Conservation (phyloP, 2,797 vertebrate species). For the Enteromius fasciolatus region DNA sequence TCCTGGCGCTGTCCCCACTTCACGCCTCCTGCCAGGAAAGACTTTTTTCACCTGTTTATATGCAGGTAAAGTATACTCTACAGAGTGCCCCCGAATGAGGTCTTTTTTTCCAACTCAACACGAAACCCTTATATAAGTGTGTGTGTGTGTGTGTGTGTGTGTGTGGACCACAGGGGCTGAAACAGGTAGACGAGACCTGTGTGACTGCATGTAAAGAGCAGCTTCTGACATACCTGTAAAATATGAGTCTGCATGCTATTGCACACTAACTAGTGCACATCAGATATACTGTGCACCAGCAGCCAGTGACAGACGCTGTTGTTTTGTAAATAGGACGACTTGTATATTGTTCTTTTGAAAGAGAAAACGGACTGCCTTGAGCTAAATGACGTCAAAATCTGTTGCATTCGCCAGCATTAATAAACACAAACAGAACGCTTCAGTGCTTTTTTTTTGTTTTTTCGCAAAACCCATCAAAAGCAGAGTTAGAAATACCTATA, state of each 20-base stretch:
- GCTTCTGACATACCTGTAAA: conserved; percentile 64
- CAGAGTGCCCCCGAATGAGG: conserved; percentile 64
- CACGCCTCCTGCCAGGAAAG: conserved; percentile 71
- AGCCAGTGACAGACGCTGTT: conserved; percentile 33
- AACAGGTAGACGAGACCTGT: conserved; percentile 57
- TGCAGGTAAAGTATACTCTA: conserved; percentile 72
- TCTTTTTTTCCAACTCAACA: conserved; percentile 62
- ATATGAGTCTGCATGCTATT: conserved; percentile 59
- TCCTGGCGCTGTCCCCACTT: conserved; percentile 68
- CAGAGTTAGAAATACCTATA: conserved; percentile 8
- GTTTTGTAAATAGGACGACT: conserved; percentile 50
- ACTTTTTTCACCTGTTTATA: conserved; percentile 72
- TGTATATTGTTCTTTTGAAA: conserved; percentile 8
- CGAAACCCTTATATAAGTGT: conserved; percentile 56
- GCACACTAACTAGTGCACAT: not conserved
- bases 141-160: conserved; percentile 16
- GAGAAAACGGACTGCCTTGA: conserved; percentile 4
- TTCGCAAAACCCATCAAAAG: conserved; percentile 3
- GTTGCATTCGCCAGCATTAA: not conserved
- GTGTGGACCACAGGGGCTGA: conserved; percentile 30
- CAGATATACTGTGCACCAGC: conserved; percentile 51
- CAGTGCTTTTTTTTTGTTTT: not conserved
- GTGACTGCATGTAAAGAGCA: conserved; percentile 45
- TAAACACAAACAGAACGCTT: conserved; percentile 10
- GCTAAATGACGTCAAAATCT: conserved; percentile 19